Conservation (phyloP, 2,797 vertebrate species). For the Fratercula arctica region DNA sequence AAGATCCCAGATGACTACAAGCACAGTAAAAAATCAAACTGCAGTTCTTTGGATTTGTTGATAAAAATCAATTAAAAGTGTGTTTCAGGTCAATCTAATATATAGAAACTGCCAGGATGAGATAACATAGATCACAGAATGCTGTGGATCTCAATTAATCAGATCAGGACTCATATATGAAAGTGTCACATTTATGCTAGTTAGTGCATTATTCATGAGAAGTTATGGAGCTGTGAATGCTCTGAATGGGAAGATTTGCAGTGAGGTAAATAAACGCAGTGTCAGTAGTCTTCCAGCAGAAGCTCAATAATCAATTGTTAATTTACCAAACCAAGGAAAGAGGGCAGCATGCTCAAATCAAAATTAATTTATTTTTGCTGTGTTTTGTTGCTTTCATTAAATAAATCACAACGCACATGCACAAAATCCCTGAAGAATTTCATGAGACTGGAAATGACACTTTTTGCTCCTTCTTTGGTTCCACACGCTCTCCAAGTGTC, state of each 20-base stretch:
- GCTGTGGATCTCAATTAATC: slow-evolving; percentile 10
- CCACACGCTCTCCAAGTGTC: background rate
- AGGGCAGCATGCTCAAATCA: background rate
- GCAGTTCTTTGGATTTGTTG: background rate
- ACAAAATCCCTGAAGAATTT: background rate
- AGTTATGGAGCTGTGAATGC: background rate
- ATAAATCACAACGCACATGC: background rate
- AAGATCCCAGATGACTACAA: background rate
- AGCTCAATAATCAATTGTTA: background rate
- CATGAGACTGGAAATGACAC: background rate
- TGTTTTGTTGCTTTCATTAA: background rate
- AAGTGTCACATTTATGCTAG: background rate
- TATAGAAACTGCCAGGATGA: background rate
- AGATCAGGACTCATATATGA: background rate
- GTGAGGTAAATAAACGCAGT: background rate
- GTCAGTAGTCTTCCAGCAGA: background rate
- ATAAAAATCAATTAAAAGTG: slow-evolving; percentile 38
- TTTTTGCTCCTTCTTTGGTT: background rate
- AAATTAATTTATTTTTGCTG: background rate
- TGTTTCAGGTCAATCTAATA: slow-evolving; percentile 13
- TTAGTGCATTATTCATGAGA: slow-evolving; percentile 29
- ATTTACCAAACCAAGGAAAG: background rate
- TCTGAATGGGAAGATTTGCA: background rate
- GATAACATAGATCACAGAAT: background rate
- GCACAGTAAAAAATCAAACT: background rate